Evolutionary conservation across 2,113 vertebrate species (phyloP).

Genomic region (Piprites chloris): DNA sequence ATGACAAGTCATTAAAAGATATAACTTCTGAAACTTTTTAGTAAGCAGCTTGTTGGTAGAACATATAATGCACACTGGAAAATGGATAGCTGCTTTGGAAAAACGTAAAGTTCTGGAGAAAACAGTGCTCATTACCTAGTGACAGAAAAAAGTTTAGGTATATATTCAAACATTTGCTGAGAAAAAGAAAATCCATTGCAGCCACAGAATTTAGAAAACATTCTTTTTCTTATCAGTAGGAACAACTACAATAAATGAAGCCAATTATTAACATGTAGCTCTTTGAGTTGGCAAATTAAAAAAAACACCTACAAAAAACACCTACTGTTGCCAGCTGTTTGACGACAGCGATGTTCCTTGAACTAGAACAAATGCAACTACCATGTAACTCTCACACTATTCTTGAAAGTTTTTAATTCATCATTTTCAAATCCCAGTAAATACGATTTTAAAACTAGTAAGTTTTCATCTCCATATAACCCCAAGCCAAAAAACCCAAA

Average conservation of each 20-base stretch:
- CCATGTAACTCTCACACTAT: rapidly evolving
- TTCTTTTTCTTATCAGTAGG: background rate
- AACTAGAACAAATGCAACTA: background rate
- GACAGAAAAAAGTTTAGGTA: background rate
- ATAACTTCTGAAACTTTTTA: background rate
- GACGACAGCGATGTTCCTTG: background rate
- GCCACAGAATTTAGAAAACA: background rate
- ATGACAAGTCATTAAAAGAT: background rate
- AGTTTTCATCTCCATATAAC: background rate
- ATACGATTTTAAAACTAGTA: background rate
- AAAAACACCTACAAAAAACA: background rate
- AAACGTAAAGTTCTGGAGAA: background rate
- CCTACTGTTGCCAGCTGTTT: background rate
- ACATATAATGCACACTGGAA: background rate
- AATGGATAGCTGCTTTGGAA: background rate
- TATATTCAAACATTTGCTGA: background rate
- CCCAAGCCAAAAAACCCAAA: background rate
- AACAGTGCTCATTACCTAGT: background rate
- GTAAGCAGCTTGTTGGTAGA: background rate
- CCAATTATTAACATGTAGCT: rapidly evolving
- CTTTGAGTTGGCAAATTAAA: background rate
- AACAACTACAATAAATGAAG: background rate
- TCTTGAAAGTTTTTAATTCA: background rate
- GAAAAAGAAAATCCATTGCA: background rate
- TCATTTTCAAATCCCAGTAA: background rate